These are phyloP conservation scores for Synanceia verrucosa DNA, from an alignment of 2,797 vertebrate species.

Conservation along the genomic window DNA sequence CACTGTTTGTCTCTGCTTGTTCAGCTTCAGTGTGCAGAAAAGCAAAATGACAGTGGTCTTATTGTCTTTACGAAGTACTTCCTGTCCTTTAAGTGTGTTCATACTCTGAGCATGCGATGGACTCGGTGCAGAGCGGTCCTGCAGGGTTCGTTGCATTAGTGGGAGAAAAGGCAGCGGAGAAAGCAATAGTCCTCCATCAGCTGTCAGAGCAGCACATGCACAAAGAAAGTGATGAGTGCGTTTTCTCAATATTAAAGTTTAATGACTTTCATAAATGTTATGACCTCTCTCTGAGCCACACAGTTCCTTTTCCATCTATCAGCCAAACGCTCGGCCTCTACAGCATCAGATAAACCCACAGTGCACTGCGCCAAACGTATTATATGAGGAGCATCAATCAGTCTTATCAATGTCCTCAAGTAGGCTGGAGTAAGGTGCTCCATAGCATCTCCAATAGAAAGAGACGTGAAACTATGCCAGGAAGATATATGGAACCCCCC, in stretches of 20 bases:
- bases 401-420: no score
- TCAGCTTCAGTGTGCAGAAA: background rate
- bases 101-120: background rate
- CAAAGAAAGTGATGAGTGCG: conserved; percentile 22
- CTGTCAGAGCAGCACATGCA: background rate
- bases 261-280: conserved; percentile 51
- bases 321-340: conserved; percentile 12
- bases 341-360: no score
- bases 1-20: background rate
- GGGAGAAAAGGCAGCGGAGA: background rate
- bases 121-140: background rate
- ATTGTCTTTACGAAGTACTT: background rate
- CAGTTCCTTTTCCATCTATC: conserved; percentile 18
- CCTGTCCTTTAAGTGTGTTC: background rate
- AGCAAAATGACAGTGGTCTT: background rate
- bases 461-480: no score
- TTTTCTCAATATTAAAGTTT: conserved; percentile 51
- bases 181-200: conserved; percentile 26
- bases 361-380: no score
- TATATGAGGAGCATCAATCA: no score
- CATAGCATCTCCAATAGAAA: no score
- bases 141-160: background rate
- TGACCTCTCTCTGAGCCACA: conserved; percentile 20
- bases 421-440: no score
- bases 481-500: no score